Evolutionary conservation across 2,888 invertebrate genomes (phyloP).

Genomic region (Amphipyra tragopoginis): DNA sequence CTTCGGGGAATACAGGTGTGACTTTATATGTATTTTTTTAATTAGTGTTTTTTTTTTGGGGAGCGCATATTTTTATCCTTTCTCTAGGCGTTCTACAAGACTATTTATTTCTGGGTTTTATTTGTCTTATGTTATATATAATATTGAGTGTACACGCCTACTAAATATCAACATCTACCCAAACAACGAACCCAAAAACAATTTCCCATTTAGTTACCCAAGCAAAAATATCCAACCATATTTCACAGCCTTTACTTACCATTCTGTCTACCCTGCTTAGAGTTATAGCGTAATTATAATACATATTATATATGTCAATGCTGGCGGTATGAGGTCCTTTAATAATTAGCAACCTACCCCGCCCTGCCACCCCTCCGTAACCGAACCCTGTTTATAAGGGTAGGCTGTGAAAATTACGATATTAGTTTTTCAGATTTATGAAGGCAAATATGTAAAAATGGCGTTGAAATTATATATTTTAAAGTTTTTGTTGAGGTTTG

Average conservation of each 20-base stretch:
- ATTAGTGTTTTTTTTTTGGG: too few relatives aligned
- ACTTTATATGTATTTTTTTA: too few relatives aligned
- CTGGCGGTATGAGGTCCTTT: slow-evolving; percentile 3
- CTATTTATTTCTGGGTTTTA: too few relatives aligned
- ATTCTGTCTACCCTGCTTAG: slow-evolving; percentile 25
- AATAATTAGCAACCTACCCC: slow-evolving; percentile 28
- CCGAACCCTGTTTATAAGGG: slow-evolving; percentile 20
- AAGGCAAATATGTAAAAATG: neutral
- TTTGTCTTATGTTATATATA: too few relatives aligned
- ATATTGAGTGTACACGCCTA: too few relatives aligned
- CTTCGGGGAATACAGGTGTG: too few relatives aligned
- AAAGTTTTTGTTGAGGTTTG: neutral
- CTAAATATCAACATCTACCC: neutral
- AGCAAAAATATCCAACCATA: slow-evolving; percentile 9
- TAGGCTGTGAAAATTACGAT: slow-evolving; percentile 13
- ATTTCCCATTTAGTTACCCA: neutral
- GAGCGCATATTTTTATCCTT: too few relatives aligned
- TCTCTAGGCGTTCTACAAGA: too few relatives aligned
- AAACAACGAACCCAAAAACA: neutral
- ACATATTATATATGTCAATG: slow-evolving; percentile 25
- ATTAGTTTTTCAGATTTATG: slow-evolving; percentile 39
- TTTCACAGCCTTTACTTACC: slow-evolving; percentile 26
- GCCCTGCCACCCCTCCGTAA: neutral
- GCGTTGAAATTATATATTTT: neutral
- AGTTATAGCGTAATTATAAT: slow-evolving; percentile 32